A percentile compares a stretch with the other conserved stretches of the same genome.
phyloP scores from a whole-genome alignment of 2,797 vertebrate species.

The Discoglossus pictus region DNA sequence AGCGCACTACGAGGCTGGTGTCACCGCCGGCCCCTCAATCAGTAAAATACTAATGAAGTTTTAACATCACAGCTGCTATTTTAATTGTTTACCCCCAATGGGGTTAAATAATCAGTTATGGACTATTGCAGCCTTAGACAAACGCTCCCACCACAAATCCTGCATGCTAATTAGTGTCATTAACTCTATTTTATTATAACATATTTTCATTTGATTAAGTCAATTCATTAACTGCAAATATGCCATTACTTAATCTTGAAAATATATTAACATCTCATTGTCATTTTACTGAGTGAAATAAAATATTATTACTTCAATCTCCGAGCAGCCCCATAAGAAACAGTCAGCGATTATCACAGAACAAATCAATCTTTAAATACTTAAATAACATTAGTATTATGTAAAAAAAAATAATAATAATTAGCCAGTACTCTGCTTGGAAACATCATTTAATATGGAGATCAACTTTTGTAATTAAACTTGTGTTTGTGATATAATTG shows the following conservation, averaged over 20 bases:
- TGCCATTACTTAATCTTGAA: slow-evolving; percentile 9
- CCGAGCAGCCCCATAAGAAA: not conserved
- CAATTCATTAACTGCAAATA: slow-evolving; percentile 24
- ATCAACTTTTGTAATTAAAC: not conserved
- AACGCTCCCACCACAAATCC: not conserved
- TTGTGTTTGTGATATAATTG: not conserved
- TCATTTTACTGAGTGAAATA: not conserved
- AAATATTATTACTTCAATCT: not conserved
- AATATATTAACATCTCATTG: slow-evolving; percentile 18
- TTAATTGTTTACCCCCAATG: slow-evolving; percentile 11
- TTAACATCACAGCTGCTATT: slow-evolving; percentile 9
- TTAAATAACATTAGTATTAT: slow-evolving; percentile 13
- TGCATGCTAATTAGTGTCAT: slow-evolving; percentile 32
- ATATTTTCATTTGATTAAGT: slow-evolving; percentile 42
- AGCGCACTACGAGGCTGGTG: no score
- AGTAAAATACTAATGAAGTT: no score
- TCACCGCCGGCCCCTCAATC: no score
- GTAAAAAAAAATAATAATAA: not conserved
- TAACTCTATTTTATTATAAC: slow-evolving; percentile 32
- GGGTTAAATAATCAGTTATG: slow-evolving; percentile 27
- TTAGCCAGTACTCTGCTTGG: not conserved
- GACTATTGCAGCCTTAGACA: not conserved
- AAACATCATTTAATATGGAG: not conserved
- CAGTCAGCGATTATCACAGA: slow-evolving; percentile 1
- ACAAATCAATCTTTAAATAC: slow-evolving; percentile 3